Evolutionary conservation across 1,140 invertebrate genomes (phyloP), one percentile per base, ranked within the genome.

Genomic region (Trachelipus rathkii): DNA sequence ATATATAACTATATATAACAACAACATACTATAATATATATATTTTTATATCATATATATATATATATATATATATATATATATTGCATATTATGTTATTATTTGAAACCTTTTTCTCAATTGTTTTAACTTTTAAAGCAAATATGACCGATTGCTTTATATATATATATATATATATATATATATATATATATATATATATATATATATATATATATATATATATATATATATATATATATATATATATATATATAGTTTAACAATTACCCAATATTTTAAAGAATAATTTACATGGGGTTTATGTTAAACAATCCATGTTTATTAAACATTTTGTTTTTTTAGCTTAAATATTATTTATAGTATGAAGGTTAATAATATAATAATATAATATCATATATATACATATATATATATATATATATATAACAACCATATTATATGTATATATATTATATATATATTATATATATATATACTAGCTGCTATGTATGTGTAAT

Each of bases 171-270:
- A 10, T 50, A 50, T 10, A 50, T 10, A 50, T 50, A 50, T 10
- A 10, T 10, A 50, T 50, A 50, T 50, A 50, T 50, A 15, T 50
- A 50, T 9, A 10, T 10, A 50, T 10, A 50, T 10, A 15, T 50
- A 50, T n/a, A n/a, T n/a, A n/a, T n/a, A n/a, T n/a, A 50, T 15
- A 50, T 50, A 50, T 15, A 50, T 50, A 50, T 50, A 50, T 50
- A 50, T 50, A 15, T 50, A 50, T 50, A 50, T 50, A 50, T 50
- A 50, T 50, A 50, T 50, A 50, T 50, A 50, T 50, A 50, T 50
- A 50, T 50, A 10, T 10, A 50, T 50, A 50, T 50, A 50, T 50
- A 50, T 50, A 50, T n/a, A n/a, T n/a, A n/a, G n/a, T n/a, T n/a
- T n/a, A n/a, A n/a, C n/a, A n/a, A n/a, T n/a, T n/a, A n/a, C 46